Evolutionary conservation across 2,888 invertebrate genomes (phyloP), one percentile per base, ranked within the genome.

Genomic region (Acleris sparsana): DNA sequence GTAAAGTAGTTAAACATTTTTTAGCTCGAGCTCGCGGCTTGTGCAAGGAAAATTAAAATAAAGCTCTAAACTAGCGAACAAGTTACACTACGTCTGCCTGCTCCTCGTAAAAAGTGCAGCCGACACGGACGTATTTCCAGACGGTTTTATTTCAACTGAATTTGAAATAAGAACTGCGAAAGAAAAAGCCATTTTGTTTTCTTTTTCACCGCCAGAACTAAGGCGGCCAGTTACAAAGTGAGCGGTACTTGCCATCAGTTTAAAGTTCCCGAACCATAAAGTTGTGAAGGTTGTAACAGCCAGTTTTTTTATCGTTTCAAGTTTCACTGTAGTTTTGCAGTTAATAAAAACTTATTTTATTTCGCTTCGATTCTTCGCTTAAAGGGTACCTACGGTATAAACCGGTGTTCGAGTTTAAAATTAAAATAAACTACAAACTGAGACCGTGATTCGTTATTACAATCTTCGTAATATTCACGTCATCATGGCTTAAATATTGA

Each of bases 1-100:
- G 86, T 81, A 69, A 79, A 79, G 84, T 79, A 80, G 78, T 84
- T 78, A 72, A 80, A 74, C 77, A 79, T 84, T 86, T 86, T 85
- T 85, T 79, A 73, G 70, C 69, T 70, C 73, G 81, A 81, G 84
- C 80, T 71, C 72, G 71, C 73, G 72, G 71, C 80, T 77, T 80
- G 80, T 78, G 82, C 81, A 77, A 80, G 80, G 84, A 86, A 90
- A 91, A 92, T 92, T 90, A 92, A 92, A 92, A 89, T 89, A 87
- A 87, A 89, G 86, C 86, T 85, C 85, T 80, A 84, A 89, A 88
- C 83, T 89, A 84, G 82, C 76, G 83, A 81, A 71, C 85, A 86
- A 89, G 83, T 88, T 88, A 87, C 84, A 86, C 82, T 84, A 80
- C 84, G 84, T 83, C 85, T 85, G 80, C 83, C 82, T 69, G 78